phyloP scores from a whole-genome alignment of 2,888 invertebrate species.

The Thereva nobilitata region DNA sequence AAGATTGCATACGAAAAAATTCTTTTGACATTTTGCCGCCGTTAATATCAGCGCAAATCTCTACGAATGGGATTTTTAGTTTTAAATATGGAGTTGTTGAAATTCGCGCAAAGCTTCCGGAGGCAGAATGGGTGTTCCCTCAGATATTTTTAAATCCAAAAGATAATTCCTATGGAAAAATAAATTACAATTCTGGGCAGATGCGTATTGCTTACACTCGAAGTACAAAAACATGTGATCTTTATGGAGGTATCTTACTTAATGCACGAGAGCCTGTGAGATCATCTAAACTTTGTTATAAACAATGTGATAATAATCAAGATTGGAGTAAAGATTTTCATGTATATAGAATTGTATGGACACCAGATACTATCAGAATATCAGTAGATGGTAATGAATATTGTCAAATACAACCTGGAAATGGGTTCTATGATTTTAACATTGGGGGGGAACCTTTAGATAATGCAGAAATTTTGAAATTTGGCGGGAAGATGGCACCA shows the following conservation, averaged over 20 bases:
- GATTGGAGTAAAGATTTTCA: conserved; percentile 66
- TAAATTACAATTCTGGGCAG: conserved; percentile 65
- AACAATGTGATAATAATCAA: conserved; percentile 18
- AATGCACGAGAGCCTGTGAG: conserved; percentile 49
- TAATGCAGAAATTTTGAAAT: conserved; percentile 51
- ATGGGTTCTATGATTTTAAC: conserved; percentile 44
- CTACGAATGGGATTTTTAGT: conserved; percentile 64
- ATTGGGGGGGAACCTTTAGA: conserved; percentile 46
- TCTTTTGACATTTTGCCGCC: conserved; percentile 66
- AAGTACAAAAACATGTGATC: conserved; percentile 57
- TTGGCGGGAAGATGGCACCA: conserved; percentile 65
- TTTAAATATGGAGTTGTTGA: conserved; percentile 73
- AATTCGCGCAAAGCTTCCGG: conserved; percentile 72
- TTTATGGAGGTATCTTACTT: conserved; percentile 50
- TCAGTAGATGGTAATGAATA: conserved; percentile 63
- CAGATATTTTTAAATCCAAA: conserved; percentile 70
- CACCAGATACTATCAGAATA: conserved; percentile 47
- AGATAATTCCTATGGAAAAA: conserved; percentile 64
- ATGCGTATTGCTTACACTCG: conserved; percentile 71
- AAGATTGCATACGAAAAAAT: conserved; percentile 48
- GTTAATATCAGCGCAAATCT: conserved; percentile 66
- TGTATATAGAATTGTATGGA: conserved; percentile 71
- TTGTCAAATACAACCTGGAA: conserved; percentile 56
- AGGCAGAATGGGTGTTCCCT: conserved; percentile 77
- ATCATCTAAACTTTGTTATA: conserved; percentile 48